Evolutionary conservation across 37 sponge, comb jelly and placozoan species (phyloP), one percentile per base, ranked within the genome.

Genomic region (Crambe crambe): DNA sequence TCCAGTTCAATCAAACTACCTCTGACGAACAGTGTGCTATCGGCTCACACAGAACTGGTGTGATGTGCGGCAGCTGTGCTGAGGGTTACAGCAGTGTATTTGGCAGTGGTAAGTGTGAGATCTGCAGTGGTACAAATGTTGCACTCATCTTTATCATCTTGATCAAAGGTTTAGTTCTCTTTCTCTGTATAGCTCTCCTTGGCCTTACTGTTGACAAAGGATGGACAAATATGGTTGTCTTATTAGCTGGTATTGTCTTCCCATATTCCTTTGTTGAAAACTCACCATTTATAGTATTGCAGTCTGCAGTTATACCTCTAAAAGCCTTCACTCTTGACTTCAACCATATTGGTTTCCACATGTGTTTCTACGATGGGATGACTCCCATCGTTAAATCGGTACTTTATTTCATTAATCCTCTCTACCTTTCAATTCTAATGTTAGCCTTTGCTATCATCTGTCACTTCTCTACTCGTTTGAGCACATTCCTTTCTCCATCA

Each of bases 321-420:
- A 21, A 36, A 2, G 68, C 74, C 26, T 61, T 87, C 41, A 80
- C 31, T 23, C 64, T 87, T 8, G 58, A 68, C 17, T 70, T n/a
- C n/a, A n/a, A n/a, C n/a, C n/a, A n/a, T n/a, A n/a, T 75, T n/a
- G 89, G 89, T 1, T 56, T 80, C 1, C 22, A 40, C 15, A 4
- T 62, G 0, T 89, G 89, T 37, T 79, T 89, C 71, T 83, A 71
- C 63, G 41, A 83, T 38, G 85, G 80, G n/a, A 74, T 89, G 84
- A 71, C 39, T 3, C 2, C 84, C n/a, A 18, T 89, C 51, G 47
- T 61, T 26, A 68, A 56, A 15, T 58, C 56, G 4, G 74, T 73
- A 5, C 58, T 89, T 23, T 72, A 83, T 32, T 60, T 89, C 23
- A 36, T 79, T 0, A 79, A 83, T 34, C 84, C 83, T 2, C 21